phyloP scores from a whole-genome alignment of 2,888 invertebrate genomes.

The Oegoconia quadripuncta region DNA sequence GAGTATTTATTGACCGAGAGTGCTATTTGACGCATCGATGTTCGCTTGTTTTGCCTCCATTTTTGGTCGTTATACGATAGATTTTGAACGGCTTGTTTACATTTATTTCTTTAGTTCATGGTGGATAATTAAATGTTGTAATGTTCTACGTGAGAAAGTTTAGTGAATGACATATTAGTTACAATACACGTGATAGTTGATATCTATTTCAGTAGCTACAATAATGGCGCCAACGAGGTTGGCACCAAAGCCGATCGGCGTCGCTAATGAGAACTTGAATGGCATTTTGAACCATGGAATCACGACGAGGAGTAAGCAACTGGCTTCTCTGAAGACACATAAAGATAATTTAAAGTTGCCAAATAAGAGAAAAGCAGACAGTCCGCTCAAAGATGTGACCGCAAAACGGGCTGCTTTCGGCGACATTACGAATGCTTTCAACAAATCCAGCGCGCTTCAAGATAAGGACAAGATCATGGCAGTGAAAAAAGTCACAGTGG shows the following conservation, averaged over 20 bases:
- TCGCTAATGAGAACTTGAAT: constrained; percentile 63
- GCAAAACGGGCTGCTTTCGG: constrained; percentile 91
- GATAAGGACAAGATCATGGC: constrained; percentile 60
- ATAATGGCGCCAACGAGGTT: constrained; percentile 83
- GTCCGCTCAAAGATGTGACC: constrained; percentile 86
- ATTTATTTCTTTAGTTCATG: constrained; percentile 24
- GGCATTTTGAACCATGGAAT: constrained; percentile 73
- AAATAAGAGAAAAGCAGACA: constrained; percentile 89
- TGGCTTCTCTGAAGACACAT: constrained; percentile 67
- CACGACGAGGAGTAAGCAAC: constrained; percentile 81
- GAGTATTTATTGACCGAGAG: constrained; percentile 43
- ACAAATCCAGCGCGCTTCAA: constrained; percentile 56
- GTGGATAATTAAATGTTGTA: constrained; percentile 12
- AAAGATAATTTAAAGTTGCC: constrained; percentile 70
- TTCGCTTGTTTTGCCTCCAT: constrained; percentile 77
- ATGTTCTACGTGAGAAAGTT: constrained; percentile 12
- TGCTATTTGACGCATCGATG: constrained; percentile 51
- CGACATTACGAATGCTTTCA: constrained; percentile 88
- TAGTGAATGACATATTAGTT: constrained; percentile 25
- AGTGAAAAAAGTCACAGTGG: constrained; percentile 73
- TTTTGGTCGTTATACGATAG: constrained; percentile 59
- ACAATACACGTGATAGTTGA: constrained; percentile 46
- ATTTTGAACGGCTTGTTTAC: constrained; percentile 54
- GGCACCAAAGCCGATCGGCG: constrained; percentile 70
- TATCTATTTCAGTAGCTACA: constrained; percentile 46